Evolutionary conservation across 2,888 invertebrate species (phyloP).

Genomic region (Dryadula phaetusa): DNA sequence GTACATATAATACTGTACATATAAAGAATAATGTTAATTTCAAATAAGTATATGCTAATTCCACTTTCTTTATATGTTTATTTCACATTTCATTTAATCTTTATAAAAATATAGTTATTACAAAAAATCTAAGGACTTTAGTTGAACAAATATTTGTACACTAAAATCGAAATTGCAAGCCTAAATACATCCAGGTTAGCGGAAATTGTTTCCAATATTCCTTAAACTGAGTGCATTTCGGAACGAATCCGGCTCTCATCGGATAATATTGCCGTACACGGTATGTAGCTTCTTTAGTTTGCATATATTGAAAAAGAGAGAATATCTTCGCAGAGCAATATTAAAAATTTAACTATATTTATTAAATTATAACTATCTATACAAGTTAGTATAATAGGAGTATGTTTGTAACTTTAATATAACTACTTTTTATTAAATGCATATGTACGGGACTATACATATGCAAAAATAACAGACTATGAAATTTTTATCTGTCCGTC

Average conservation of each 20-base stretch:
- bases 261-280: slow-evolving; percentile 51
- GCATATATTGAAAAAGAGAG: slow-evolving; percentile 34
- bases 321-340: neutral
- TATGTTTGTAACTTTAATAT: too few species aligned
- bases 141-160: neutral
- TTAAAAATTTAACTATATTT: slow-evolving; percentile 4
- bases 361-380: too few species aligned
- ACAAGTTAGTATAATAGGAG: too few species aligned
- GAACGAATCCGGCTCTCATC: slow-evolving; percentile 49
- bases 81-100: too few species aligned
- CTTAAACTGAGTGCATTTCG: slow-evolving; percentile 56
- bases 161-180: slow-evolving; percentile 32
- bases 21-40: too few species aligned
- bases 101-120: neutral
- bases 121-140: neutral
- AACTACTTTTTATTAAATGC: too few species aligned
- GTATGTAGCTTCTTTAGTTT: slow-evolving; percentile 40
- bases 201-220: slow-evolving; percentile 55
- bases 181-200: slow-evolving; percentile 33
- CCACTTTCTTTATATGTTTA: too few species aligned
- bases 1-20: too few species aligned
- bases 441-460: too few species aligned
- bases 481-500: too few species aligned
- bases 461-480: too few species aligned
- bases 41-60: too few species aligned